phyloP scores from a whole-genome alignment of 2,797 vertebrate species.

The Valencia hispanica region DNA sequence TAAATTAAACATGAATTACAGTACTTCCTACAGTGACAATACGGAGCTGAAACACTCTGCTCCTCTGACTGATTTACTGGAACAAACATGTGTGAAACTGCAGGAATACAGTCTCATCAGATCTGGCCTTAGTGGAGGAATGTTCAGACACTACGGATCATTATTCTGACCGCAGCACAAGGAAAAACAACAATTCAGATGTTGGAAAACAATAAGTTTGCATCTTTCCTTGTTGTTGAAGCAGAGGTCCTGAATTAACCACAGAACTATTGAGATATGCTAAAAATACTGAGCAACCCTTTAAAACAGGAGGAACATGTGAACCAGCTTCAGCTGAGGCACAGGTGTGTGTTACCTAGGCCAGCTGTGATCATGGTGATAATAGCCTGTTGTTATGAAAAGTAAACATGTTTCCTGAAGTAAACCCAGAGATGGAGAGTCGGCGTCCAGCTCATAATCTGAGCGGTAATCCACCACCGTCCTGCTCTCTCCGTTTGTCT shows the following conservation, averaged over 20 bases:
- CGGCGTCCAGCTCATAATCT: conserved; percentile 74
- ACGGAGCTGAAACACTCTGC: conserved; percentile 54
- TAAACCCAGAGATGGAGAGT: conserved; percentile 1
- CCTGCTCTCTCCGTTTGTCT: conserved; percentile 81
- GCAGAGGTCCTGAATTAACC: not conserved
- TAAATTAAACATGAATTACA: conserved; percentile 79
- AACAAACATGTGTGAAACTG: conserved; percentile 43
- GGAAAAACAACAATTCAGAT: not conserved
- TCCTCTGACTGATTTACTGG: conserved; percentile 21
- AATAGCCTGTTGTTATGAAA: not conserved
- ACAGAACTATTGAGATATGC: not conserved
- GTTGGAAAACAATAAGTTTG: too few relatives aligned
- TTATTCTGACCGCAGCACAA: not conserved
- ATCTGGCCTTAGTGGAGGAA: conserved; percentile 3
- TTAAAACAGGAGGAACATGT: not conserved
- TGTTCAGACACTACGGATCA: not conserved
- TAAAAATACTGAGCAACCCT: not conserved
- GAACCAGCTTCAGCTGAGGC: not conserved
- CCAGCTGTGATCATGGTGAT: not conserved
- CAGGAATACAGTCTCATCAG: conserved; percentile 30
- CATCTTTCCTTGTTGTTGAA: not conserved
- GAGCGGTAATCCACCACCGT: conserved; percentile 82
- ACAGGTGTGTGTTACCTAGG: not conserved
- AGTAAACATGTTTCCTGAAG: not conserved
- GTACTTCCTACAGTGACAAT: conserved; percentile 70